Evolutionary conservation across 2,888 invertebrate genomes (phyloP).

Genomic region (Ernsta delagoae): DNA sequence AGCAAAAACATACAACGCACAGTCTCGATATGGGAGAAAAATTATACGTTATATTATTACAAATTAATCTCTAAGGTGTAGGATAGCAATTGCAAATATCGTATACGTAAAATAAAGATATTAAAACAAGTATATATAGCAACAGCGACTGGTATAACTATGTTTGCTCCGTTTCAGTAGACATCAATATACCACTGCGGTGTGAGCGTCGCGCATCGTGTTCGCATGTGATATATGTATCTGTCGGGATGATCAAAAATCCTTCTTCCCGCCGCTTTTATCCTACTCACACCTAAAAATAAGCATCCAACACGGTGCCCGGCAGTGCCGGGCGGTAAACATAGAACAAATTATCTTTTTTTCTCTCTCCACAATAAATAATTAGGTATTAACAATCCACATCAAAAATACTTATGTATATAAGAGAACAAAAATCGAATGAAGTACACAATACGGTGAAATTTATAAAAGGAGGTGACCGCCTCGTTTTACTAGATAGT

Average conservation of each 20-base stretch:
- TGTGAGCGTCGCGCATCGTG: conserved; percentile 46
- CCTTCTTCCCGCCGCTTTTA: conserved; percentile 82
- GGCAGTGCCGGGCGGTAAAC: conserved; percentile 64
- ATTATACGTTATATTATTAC: not conserved
- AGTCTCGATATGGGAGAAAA: not conserved
- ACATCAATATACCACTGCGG: conserved; percentile 72
- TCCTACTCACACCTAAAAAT: conserved; percentile 82
- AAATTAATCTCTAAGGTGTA: not conserved
- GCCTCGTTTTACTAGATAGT: conserved; percentile 65
- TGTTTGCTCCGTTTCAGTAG: conserved; percentile 84
- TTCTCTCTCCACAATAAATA: conserved; percentile 36
- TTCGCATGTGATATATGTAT: conserved; percentile 72
- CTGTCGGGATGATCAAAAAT: conserved; percentile 88
- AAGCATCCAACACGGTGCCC: conserved; percentile 77
- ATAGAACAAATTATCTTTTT: conserved; percentile 83
- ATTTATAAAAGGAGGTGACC: conserved; percentile 19
- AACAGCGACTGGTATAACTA: conserved; percentile 43
- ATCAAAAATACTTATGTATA: conserved; percentile 43
- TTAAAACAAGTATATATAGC: conserved; percentile 1
- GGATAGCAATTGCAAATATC: not conserved
- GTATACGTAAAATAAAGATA: not conserved
- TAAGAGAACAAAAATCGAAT: conserved; percentile 45
- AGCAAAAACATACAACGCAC: conserved; percentile 1
- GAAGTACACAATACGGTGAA: conserved; percentile 38
- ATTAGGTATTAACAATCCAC: conserved; percentile 28